Percentiles rank a stretch among this genome's conserved stretches.
These are phyloP conservation scores for Lithophane socia DNA, from an alignment of 2,888 invertebrate genomes.

Conservation along the genomic window DNA sequence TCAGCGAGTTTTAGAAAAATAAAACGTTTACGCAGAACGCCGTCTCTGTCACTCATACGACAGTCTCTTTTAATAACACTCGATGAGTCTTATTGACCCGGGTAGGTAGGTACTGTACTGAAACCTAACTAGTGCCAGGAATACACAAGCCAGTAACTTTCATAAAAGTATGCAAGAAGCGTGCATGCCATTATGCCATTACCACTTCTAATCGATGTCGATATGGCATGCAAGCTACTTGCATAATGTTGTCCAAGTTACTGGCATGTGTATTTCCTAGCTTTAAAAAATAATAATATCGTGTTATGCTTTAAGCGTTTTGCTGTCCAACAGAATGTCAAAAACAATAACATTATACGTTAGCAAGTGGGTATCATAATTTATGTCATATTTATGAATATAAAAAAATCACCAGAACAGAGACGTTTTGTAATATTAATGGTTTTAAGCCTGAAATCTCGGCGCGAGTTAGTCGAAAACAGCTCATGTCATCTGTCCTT, in stretches of 20 bases:
- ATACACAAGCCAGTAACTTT: too few relatives aligned
- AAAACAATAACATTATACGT: too few relatives aligned
- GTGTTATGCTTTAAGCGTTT: too few relatives aligned
- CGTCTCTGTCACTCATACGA: neutral
- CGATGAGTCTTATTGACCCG: neutral
- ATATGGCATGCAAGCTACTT: too few relatives aligned
- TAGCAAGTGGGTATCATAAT: too few relatives aligned
- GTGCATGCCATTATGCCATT: too few relatives aligned
- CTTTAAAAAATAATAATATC: too few relatives aligned
- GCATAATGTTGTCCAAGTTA: too few relatives aligned
- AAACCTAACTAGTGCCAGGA: neutral
- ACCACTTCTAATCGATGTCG: too few relatives aligned
- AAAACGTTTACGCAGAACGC: neutral
- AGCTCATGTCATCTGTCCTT: neutral
- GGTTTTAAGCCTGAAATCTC: neutral
- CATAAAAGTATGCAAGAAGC: too few relatives aligned
- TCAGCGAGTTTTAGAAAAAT: neutral
- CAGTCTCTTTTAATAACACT: neutral
- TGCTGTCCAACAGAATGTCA: too few relatives aligned
- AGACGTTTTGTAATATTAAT: neutral
- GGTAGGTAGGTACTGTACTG: neutral
- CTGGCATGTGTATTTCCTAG: too few relatives aligned
- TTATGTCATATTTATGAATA: neutral
- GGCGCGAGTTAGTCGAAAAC: neutral
- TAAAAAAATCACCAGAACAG: neutral